Evolutionary conservation across 2,888 invertebrate species (phyloP).

Genomic region (Biston stratarius): DNA sequence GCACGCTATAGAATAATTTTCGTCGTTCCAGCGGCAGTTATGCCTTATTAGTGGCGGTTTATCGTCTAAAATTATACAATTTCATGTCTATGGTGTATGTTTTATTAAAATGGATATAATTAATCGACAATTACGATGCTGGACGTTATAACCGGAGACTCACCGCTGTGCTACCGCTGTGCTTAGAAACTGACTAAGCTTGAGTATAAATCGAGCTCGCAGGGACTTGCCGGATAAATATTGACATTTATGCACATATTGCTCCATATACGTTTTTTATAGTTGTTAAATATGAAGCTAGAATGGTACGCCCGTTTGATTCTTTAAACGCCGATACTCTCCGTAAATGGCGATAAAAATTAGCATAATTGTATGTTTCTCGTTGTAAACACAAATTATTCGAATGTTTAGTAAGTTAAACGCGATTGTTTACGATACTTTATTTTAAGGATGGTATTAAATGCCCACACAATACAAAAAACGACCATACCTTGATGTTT

Average conservation of each 20-base stretch:
- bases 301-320: constrained; percentile 68
- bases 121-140: constrained; percentile 85
- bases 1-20: constrained; percentile 63
- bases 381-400: constrained; percentile 75
- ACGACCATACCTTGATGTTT: neutral
- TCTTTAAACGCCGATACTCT: constrained; percentile 69
- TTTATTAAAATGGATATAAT: constrained; percentile 84
- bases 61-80: constrained; percentile 80
- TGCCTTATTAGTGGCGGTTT: constrained; percentile 78
- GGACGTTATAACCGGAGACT: constrained; percentile 76
- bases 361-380: constrained; percentile 82
- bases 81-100: constrained; percentile 80
- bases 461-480: constrained; percentile 46
- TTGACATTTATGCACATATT: constrained; percentile 86
- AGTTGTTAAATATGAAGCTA: constrained; percentile 83
- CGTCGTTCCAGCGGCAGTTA: constrained; percentile 68
- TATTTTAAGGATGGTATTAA: constrained; percentile 64
- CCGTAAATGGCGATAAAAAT: constrained; percentile 79
- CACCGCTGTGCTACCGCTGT: constrained; percentile 78
- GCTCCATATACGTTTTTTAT: constrained; percentile 85
- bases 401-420: constrained; percentile 68
- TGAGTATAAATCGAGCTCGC: constrained; percentile 70
- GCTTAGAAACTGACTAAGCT: constrained; percentile 69
- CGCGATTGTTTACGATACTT: constrained; percentile 67
- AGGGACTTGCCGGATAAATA: constrained; percentile 69